Evolutionary conservation across 1,140 invertebrate species (phyloP), one percentile per base, ranked within the genome.

Genomic region (Caenorhabditis latens): DNA sequence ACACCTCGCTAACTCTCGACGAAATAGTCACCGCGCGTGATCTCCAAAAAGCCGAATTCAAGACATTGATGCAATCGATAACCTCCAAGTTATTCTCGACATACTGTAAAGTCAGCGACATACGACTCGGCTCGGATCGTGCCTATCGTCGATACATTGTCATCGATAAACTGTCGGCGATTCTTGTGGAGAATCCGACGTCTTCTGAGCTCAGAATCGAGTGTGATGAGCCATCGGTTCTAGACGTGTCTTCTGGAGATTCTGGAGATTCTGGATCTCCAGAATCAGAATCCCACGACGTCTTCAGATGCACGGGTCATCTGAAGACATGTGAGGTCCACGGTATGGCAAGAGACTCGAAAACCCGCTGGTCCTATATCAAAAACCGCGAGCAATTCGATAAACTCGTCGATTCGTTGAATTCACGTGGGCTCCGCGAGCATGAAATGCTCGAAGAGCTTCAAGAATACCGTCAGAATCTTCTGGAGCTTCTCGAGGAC

Each of bases 341-440:
- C 32, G 84, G 84, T 0, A 13, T 48, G 4, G 8, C 63, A 32
- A 42, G 21, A 4, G 21, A 83, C 21, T 19, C 82, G 1, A 9
- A 71, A 16, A 14, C 67, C 11, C 65, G 75, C 8, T 86, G 75
- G 75, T 19, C 11, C 14, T 71, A 86, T 48, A 65, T 86, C 32
- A 19, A 75, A 9, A 83, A 43, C 32, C 21, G 40, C 3, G 86
- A 86, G 24, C 21, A 43, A 43, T 75, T 86, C 19, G 53, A 57
- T 19, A 1, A 63, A 40, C 46, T 83, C 7, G 46, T 42, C 13
- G 82, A 67, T 7, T 83, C 87, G 0, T 71, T 85, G 24, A 89
- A 89, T 61, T 42, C 67, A 16, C 88, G 88, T 48, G 88, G 88
- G 16, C 53, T 43, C 50, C 58, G 88, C 21, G 88, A 89, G 75